Base-by-base conservation (phyloP, 2,797 vertebrate species). In the Anableps anableps region DNA sequence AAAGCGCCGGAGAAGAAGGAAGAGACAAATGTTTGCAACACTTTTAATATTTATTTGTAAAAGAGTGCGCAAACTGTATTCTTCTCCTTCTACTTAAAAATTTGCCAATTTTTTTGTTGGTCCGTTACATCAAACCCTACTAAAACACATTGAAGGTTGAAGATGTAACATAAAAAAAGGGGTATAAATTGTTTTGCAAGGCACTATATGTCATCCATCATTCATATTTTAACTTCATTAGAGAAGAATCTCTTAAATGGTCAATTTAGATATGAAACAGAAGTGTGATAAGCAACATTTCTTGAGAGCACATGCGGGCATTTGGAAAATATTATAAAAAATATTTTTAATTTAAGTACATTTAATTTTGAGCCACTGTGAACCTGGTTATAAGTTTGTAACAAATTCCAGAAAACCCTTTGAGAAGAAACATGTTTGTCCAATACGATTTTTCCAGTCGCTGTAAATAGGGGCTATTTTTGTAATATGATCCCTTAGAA, bases 321-420 rank as follows among this genome's bases (percentile, higher is more conserved):
- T 14, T 19, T 64, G 26, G 31, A 14, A 41, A 17, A 29, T 26
- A 21, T 10, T 9, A 1, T 78, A 13, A 80, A 75, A 16, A 60
- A 31, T 7, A 60, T 60, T 60, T 29, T 43, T 51, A 4, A 62
- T 77, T 71, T 10, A 34, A 73, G 43, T 43, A 6, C 71, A 3
- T 55, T 64, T 66, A 0, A 74, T 26, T 62, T 74, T 36, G 38
- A 86, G 75, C 86, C 85, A 78, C 84, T 87, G 88, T 83, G 86
- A 94, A 90, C 89, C 88, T 88, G 81, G 83, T 82, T 78, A 78
- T 80, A 80, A 80, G 13, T 64, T 81, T 81, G 89, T 80, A 90
- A 79, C 91, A 89, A 90, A 94, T 91, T 90, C 81, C 92, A 93
- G 86, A 88, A 91, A 93, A 89, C 91, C 90, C 75, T 53, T 81